Evolutionary conservation across 2,888 invertebrate species (phyloP).

Genomic region (Mimas tiliae): DNA sequence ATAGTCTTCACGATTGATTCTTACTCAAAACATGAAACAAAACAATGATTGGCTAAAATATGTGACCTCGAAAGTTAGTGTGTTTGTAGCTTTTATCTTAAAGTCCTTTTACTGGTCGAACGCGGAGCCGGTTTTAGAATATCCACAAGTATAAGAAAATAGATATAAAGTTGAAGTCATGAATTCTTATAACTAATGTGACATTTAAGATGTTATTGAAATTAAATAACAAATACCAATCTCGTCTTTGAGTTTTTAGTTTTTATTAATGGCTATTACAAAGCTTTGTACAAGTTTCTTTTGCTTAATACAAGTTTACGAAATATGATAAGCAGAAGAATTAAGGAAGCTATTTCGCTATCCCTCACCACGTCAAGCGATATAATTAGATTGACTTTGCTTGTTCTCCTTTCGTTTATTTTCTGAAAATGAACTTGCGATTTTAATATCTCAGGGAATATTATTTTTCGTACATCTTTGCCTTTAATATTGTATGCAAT

Average conservation of each 20-base stretch:
- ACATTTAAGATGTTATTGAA: not conserved
- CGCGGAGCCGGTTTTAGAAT: not conserved
- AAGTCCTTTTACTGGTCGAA: not conserved
- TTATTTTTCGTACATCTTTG: slow-evolving; percentile 40
- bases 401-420: slow-evolving; percentile 70
- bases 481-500: not conserved
- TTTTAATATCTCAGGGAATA: slow-evolving; percentile 53
- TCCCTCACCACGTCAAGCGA: slow-evolving; percentile 69
- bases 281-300: slow-evolving; percentile 30
- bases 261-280: slow-evolving; percentile 22
- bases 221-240: slow-evolving; percentile 6
- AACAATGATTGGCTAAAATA: not conserved
- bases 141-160: not conserved
- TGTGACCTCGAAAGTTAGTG: not conserved
- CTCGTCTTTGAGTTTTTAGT: slow-evolving; percentile 4
- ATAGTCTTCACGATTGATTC: not conserved
- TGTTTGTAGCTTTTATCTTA: not conserved
- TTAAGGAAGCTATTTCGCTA: slow-evolving; percentile 71
- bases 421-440: slow-evolving; percentile 64
- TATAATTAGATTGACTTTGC: slow-evolving; percentile 71
- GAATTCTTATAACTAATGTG: not conserved
- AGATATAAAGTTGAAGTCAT: not conserved
- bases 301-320: slow-evolving; percentile 47
- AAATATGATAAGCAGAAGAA: slow-evolving; percentile 58
- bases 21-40: not conserved